phyloP scores from a whole-genome alignment of 2,888 invertebrate species.

The Drosophila recens region DNA sequence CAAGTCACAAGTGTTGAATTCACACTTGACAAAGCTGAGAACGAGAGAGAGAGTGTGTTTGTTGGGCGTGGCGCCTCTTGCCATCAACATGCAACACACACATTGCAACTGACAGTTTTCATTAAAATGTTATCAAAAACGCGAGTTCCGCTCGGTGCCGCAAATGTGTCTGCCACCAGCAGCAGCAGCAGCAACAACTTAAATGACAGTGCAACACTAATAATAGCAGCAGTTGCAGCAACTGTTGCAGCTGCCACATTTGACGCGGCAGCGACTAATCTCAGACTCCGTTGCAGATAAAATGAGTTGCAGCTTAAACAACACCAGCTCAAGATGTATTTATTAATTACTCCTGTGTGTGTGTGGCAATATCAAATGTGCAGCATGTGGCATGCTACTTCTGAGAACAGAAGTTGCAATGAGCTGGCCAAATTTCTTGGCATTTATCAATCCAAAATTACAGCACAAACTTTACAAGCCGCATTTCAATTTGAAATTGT shows the following conservation, averaged over 20 bases:
- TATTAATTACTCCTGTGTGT: conserved; percentile 42
- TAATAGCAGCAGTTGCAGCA: conserved; percentile 46
- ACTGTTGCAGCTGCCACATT: conserved; percentile 44
- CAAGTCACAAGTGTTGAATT: conserved; percentile 80
- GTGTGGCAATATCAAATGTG: conserved; percentile 19
- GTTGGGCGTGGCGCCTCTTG: conserved; percentile 7
- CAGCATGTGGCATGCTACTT: conserved; percentile 20
- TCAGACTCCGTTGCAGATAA: conserved; percentile 20
- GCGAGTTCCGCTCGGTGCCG: conserved; percentile 62
- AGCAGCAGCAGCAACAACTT: conserved; percentile 34
- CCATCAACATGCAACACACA: conserved; percentile 44
- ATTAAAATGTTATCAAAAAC: conserved; percentile 82
- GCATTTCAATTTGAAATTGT: conserved; percentile 7
- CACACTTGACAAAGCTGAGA: conserved; percentile 76
- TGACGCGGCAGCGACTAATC: conserved; percentile 54
- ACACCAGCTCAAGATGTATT: conserved; percentile 14
- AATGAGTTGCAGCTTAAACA: conserved; percentile 28
- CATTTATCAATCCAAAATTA: conserved; percentile 55
- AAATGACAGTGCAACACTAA: conserved; percentile 70
- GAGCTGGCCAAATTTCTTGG: conserved; percentile 11
- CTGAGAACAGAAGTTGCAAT: conserved; percentile 13
- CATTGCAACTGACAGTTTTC: conserved; percentile 81
- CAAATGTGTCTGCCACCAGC: conserved; percentile 64
- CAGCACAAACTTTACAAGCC: conserved; percentile 32
- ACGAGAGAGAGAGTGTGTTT: conserved; percentile 39